These are phyloP conservation scores for Stegana nigrithorax DNA, from an alignment of 2,888 invertebrate species.

Conservation along the genomic window DNA sequence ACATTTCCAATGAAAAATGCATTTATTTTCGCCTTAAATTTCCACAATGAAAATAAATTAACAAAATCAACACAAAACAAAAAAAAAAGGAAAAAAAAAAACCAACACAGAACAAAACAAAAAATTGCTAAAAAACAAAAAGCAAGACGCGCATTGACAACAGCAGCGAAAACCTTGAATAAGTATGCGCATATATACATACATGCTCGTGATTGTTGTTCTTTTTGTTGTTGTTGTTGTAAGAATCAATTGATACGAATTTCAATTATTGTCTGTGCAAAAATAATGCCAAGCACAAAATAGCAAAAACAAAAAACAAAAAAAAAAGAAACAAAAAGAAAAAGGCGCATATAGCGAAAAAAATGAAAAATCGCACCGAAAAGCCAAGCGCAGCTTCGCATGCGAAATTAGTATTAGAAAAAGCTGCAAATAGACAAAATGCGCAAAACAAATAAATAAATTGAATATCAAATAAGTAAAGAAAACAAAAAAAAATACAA, in stretches of 20 bases:
- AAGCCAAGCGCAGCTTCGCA: neutral
- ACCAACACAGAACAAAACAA: neutral
- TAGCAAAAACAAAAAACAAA: neutral
- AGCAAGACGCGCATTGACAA: neutral
- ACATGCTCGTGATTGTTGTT: constrained; percentile 26
- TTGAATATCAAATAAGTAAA: neutral
- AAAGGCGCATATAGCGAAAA: neutral
- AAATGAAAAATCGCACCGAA: neutral
- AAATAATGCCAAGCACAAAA: too few species aligned
- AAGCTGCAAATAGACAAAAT: neutral
- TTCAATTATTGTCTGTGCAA: constrained; percentile 27
- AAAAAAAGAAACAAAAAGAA: neutral
- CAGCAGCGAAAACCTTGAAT: constrained; percentile 7
- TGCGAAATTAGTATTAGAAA: constrained; percentile 4
- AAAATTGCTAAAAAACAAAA: neutral
- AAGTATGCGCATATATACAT: constrained; percentile 21
- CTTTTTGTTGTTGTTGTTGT: constrained; percentile 21
- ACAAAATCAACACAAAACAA: neutral
- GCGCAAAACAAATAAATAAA: neutral
- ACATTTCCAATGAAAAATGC: constrained; percentile 46
- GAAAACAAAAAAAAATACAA: neutral
- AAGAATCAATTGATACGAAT: constrained; percentile 60
- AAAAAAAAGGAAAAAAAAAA: neutral
- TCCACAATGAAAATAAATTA: neutral
- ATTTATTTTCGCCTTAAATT: constrained; percentile 27